Evolutionary conservation across 2,888 invertebrate species (phyloP), one percentile per base, ranked within the genome.

Genomic region (Tanypteryx hageni): DNA sequence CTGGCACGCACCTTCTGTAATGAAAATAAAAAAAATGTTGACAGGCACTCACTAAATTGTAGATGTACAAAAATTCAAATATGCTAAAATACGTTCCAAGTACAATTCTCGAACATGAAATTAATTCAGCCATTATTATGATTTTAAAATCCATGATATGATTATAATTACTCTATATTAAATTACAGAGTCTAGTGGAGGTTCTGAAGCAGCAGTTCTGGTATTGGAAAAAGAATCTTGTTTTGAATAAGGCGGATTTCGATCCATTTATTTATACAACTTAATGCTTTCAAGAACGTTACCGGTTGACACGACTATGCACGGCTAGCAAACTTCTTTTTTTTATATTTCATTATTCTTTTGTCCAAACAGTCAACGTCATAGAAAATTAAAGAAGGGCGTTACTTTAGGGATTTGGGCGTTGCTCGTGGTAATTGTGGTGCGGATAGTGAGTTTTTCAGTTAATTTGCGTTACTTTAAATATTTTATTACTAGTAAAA

Each of bases 371-470:
- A 64, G 89, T 68, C 44, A 83, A 61, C n/a, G 56, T 57, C n/a
- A 85, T 13, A 85, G 22, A 44, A 44, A 10, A 59, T 89, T 89
- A 61, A 27, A 85, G 44, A 22, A 27, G 64, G 89, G 89, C 89
- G 89, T 89, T 89, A 64, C 27, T 89, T 89, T n/a, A n/a, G n/a
- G n/a, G n/a, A n/a, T n/a, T n/a, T 44, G 89, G 89, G 89, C 89
- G 89, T 89, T 44, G 89, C 89, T 89, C 18, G 44, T 44, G 44
- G 61, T 10, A n/a, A 68, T 5, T 56, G 13, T 57, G 16, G 89
- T 44, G 14, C 0, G 31, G 13, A 31, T 3, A n/a, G 89, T 64
- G 18, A 31, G 8, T 64, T 68, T n/a, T 7, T 8, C n/a, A 13
- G 18, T 44, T n/a, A 44, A 44, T 44, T 44, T 44, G 44, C 44